Evolutionary conservation across 2,888 invertebrate genomes (phyloP).

Genomic region (Hyposoter dolosus): DNA sequence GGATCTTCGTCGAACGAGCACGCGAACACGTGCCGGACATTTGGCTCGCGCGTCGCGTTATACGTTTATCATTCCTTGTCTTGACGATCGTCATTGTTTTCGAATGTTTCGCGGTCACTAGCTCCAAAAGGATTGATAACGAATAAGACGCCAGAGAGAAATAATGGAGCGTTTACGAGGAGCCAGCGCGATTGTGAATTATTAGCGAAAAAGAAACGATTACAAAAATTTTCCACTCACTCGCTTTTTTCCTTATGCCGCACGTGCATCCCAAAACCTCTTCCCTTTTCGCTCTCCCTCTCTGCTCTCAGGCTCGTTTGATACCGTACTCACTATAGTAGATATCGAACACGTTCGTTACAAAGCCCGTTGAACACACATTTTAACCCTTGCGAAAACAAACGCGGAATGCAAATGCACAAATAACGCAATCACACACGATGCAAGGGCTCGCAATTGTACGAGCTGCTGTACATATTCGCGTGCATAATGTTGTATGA

Average conservation of each 20-base stretch:
- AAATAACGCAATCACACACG: slow-evolving; percentile 19
- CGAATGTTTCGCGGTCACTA: slow-evolving; percentile 33
- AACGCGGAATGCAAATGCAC: background rate
- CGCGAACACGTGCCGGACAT: background rate
- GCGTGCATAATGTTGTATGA: slow-evolving; percentile 59
- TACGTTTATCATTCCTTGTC: slow-evolving; percentile 9
- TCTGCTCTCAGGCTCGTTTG: background rate
- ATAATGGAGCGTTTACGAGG: background rate
- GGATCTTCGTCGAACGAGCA: background rate
- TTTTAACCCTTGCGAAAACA: background rate
- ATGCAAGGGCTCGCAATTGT: slow-evolving; percentile 9
- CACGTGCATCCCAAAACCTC: background rate
- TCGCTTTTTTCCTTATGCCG: slow-evolving; percentile 53
- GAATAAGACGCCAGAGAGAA: slow-evolving; percentile 27
- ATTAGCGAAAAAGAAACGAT: slow-evolving; percentile 39
- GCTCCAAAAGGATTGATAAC: slow-evolving; percentile 44
- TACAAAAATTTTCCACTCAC: slow-evolving; percentile 60
- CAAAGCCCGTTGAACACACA: slow-evolving; percentile 24
- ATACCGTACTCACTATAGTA: slow-evolving; percentile 14
- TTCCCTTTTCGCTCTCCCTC: background rate
- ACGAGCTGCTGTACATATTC: slow-evolving; percentile 12
- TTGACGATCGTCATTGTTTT: slow-evolving; percentile 35
- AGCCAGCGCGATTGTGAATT: background rate
- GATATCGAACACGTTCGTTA: slow-evolving; percentile 18
- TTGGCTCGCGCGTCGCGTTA: background rate